phyloP scores from a whole-genome alignment of 2,797 vertebrate genomes.

The Sternotherus odoratus region DNA sequence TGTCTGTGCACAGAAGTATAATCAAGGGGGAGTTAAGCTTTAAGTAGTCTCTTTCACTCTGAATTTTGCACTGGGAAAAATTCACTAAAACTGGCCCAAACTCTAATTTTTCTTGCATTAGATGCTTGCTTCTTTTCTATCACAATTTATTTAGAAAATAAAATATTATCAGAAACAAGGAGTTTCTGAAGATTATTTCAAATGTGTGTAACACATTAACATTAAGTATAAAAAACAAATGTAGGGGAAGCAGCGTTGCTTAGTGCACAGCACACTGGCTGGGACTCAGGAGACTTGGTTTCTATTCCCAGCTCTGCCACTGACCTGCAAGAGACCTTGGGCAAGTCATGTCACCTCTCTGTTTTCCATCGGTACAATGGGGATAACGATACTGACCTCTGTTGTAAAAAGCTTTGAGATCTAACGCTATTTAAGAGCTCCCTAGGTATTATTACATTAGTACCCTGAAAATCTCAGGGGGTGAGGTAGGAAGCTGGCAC shows the following conservation, averaged over 20 bases:
- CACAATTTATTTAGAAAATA: not conserved
- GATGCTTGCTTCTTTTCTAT: not conserved
- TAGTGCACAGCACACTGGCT: not conserved
- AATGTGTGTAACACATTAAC: not conserved
- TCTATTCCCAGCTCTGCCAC: not conserved
- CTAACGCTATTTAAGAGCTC: not conserved
- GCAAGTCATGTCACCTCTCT: not conserved
- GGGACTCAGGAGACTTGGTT: not conserved
- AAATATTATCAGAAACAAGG: not conserved
- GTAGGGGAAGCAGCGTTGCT: too few relatives aligned
- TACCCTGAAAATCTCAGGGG: not conserved
- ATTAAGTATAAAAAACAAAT: not conserved
- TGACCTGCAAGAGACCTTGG: not conserved
- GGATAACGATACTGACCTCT: not conserved
- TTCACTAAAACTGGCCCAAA: not conserved
- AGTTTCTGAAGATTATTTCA: not conserved
- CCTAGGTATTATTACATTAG: not conserved
- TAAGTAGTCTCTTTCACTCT: not conserved
- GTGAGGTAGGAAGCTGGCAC: not conserved
- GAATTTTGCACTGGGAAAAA: constrained; percentile 14
- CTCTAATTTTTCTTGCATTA: not conserved
- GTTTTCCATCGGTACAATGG: not conserved
- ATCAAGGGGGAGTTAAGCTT: not conserved
- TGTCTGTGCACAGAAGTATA: constrained; percentile 6
- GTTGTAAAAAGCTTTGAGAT: not conserved